Evolutionary conservation across 2,888 invertebrate species (phyloP).

Genomic region (Nasonia oneida): DNA sequence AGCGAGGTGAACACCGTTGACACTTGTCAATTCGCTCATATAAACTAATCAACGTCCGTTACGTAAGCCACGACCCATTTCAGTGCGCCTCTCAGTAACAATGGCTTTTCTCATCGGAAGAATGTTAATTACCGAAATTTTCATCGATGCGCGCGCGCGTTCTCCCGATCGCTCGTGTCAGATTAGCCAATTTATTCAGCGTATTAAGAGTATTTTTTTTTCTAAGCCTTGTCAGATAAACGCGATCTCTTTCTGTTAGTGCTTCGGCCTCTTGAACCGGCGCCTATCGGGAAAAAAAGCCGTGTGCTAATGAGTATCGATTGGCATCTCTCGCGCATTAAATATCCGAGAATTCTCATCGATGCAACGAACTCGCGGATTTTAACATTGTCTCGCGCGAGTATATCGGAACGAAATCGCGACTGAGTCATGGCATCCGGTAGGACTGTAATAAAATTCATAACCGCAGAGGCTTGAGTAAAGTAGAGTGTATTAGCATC

Average conservation of each 20-base stretch:
- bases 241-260: background rate
- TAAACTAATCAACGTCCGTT: background rate
- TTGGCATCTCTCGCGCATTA: slow-evolving; percentile 11
- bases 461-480: background rate
- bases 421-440: background rate
- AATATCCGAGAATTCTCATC: background rate
- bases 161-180: slow-evolving; percentile 8
- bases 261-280: background rate
- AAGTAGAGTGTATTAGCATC: background rate
- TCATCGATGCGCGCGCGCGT: background rate
- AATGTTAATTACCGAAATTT: slow-evolving; percentile 18
- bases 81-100: background rate
- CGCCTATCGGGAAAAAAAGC: background rate
- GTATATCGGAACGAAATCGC: background rate
- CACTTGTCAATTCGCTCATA: too few relatives aligned
- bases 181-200: slow-evolving; percentile 12
- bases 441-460: background rate
- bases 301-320: slow-evolving; percentile 11
- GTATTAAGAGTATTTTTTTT: background rate
- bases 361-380: background rate
- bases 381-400: background rate
- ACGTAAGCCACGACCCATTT: background rate
- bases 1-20: too few relatives aligned
- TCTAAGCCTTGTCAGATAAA: background rate
- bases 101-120: background rate